Evolutionary conservation across 2,888 invertebrate genomes (phyloP).

Genomic region (Leucophenga maculata): DNA sequence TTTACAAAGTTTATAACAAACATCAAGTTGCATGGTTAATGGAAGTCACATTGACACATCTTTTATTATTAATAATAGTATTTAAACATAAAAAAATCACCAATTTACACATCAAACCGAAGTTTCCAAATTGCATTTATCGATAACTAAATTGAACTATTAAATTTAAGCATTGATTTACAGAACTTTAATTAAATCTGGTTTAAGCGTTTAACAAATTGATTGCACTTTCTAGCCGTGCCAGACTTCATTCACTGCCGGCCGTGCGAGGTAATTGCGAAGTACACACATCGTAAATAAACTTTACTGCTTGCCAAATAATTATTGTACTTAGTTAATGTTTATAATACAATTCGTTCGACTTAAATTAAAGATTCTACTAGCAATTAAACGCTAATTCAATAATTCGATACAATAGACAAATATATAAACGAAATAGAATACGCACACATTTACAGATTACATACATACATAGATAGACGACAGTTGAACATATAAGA

Average conservation of each 20-base stretch:
- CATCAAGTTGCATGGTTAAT: no score
- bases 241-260: not conserved
- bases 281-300: not conserved
- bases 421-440: not conserved
- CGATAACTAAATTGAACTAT: conserved; percentile 1
- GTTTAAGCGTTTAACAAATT: no score
- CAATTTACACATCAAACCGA: not conserved
- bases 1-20: no score
- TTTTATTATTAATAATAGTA: not conserved
- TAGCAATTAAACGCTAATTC: conserved; percentile 4
- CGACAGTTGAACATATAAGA: not conserved
- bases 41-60: not conserved
- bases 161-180: not conserved
- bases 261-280: conserved; percentile 1
- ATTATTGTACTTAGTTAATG: no score
- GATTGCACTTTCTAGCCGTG: not conserved
- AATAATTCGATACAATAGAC: not conserved
- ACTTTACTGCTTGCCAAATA: not conserved
- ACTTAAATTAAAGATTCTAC: no score
- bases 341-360: no score
- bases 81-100: conserved; percentile 7
- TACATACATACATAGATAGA: not conserved
- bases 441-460: no score
- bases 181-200: no score
- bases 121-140: no score